These are phyloP conservation scores for Aphelinus atriplicis DNA, from an alignment of 1,140 invertebrate genomes.

Conservation along the genomic window DNA sequence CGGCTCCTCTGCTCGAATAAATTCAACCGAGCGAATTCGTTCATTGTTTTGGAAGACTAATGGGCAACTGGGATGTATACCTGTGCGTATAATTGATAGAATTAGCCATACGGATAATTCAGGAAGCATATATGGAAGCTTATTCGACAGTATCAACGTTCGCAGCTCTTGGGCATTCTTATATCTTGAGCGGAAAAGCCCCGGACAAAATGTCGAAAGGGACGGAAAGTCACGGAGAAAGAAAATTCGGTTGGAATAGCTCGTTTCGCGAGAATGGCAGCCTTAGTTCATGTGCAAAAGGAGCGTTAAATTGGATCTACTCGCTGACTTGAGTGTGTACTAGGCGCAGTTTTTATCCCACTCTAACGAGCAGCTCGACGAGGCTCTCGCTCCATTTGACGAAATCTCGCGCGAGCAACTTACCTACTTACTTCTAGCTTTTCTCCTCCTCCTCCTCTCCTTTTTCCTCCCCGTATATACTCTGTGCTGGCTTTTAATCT, in stretches of 20 bases:
- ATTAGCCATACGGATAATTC: no score
- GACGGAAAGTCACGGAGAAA: background rate
- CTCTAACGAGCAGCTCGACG: constrained; percentile 22
- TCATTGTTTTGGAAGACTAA: no score
- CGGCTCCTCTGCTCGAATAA: no score
- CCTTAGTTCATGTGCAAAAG: constrained; percentile 10
- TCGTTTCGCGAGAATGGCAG: constrained; percentile 3
- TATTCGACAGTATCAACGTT: no score
- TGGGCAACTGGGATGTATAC: no score
- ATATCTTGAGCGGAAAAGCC: no score
- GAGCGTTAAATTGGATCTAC: constrained; percentile 27
- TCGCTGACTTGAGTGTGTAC: constrained; percentile 11
- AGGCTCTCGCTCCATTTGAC: constrained; percentile 30
- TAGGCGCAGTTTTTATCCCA: constrained; percentile 12
- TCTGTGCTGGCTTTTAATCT: background rate
- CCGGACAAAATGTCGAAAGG: no score
- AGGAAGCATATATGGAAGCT: no score
- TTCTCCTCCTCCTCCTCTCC: background rate
- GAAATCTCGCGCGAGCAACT: constrained; percentile 14
- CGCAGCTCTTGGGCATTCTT: no score
- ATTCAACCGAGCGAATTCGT: no score
- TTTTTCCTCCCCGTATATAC: background rate
- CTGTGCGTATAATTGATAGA: no score
- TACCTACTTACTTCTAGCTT: background rate
- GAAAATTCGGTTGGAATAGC: background rate